phyloP scores from a whole-genome alignment of 2,888 invertebrate species.

The Mythimna loreyi region DNA sequence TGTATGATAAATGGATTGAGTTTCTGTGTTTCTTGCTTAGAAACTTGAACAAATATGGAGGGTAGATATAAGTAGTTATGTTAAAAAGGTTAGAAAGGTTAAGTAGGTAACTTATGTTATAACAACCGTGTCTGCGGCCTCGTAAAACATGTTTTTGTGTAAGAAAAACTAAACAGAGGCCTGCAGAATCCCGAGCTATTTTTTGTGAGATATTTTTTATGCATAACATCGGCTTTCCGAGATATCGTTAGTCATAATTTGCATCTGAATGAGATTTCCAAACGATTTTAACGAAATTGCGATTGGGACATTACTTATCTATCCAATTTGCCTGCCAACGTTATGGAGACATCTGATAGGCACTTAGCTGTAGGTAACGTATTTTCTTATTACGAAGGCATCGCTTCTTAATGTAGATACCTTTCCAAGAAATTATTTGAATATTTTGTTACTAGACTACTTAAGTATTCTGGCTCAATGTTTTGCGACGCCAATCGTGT shows the following conservation, averaged over 20 bases:
- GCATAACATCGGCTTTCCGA: constrained; percentile 23
- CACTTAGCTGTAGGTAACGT: constrained; percentile 33
- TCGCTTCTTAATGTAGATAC: too few relatives aligned
- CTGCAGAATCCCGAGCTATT: neutral
- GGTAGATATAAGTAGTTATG: neutral
- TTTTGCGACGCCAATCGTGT: too few relatives aligned
- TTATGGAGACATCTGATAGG: constrained; percentile 30
- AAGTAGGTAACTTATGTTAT: neutral
- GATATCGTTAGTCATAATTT: constrained; percentile 43
- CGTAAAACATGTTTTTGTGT: neutral
- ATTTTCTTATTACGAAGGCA: neutral
- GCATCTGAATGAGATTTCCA: constrained; percentile 28
- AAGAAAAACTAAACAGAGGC: constrained; percentile 2
- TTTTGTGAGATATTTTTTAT: constrained; percentile 13
- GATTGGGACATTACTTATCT: constrained; percentile 23
- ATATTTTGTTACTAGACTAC: too few relatives aligned
- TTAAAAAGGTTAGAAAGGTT: too few relatives aligned
- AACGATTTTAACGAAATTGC: constrained; percentile 32
- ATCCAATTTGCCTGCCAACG: constrained; percentile 39
- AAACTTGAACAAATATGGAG: neutral
- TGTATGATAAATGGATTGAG: constrained; percentile 3
- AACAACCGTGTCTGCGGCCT: neutral
- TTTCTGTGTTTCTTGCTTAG: neutral
- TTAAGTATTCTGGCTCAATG: too few relatives aligned
- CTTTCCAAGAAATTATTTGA: too few relatives aligned